phyloP scores from a whole-genome alignment of 2,888 invertebrate genomes.

The Neoascia interrupta region DNA sequence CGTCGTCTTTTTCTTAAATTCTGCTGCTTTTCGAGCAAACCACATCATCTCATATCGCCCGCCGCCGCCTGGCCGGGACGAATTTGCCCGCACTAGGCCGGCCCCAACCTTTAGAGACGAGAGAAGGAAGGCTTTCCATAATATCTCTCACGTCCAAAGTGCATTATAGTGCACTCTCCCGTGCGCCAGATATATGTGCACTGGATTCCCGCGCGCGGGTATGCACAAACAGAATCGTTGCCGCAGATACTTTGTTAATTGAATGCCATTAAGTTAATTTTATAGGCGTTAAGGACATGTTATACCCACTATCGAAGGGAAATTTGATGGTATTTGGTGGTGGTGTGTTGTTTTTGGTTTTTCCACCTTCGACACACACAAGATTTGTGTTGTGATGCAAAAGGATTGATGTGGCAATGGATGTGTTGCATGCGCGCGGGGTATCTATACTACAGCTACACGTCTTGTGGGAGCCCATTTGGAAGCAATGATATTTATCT shows the following conservation, averaged over 20 bases:
- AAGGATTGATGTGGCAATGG: conserved; percentile 53
- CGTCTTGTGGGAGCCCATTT: conserved; percentile 61
- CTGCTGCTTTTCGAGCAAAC: background rate
- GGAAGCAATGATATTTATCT: conserved; percentile 67
- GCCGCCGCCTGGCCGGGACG: conserved; percentile 39
- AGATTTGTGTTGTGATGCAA: conserved; percentile 51
- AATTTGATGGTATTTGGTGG: conserved; percentile 44
- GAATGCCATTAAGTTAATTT: conserved; percentile 80
- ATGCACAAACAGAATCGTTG: conserved; percentile 12
- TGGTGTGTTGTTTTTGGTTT: too few relatives aligned
- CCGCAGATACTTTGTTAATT: conserved; percentile 79
- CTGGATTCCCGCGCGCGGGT: conserved; percentile 12
- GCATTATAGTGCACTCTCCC: conserved; percentile 16
- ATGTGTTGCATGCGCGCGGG: too few relatives aligned
- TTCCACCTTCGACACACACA: conserved; percentile 47
- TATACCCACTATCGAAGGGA: conserved; percentile 36
- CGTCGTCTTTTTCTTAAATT: conserved; percentile 26
- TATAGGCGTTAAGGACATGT: conserved; percentile 79
- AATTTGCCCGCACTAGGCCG: conserved; percentile 57
- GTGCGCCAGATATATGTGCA: background rate
- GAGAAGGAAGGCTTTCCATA: conserved; percentile 57
- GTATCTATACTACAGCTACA: background rate
- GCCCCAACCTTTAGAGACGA: too few relatives aligned
- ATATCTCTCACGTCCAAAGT: conserved; percentile 22
- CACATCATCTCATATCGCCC: conserved; percentile 62